These are phyloP conservation scores for Tauraco erythrolophus DNA, from an alignment of 2,113 vertebrate genomes.

Conservation along the genomic window DNA sequence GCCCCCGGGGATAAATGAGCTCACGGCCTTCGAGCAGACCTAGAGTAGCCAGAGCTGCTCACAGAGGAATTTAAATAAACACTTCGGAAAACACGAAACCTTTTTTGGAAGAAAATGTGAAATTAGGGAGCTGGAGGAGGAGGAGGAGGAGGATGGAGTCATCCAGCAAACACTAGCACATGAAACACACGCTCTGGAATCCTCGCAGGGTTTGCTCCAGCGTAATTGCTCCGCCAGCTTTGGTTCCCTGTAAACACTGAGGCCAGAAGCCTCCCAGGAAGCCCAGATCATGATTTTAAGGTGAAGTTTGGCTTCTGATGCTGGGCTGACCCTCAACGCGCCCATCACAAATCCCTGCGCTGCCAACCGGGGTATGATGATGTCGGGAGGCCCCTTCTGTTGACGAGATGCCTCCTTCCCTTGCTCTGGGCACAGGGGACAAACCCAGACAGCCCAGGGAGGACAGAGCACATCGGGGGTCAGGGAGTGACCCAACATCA, in stretches of 20 bases:
- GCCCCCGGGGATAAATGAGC: constrained; percentile 39
- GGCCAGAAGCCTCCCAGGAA: neutral
- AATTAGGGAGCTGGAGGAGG: constrained; percentile 15
- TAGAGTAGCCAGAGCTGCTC: constrained; percentile 26
- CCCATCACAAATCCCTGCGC: neutral
- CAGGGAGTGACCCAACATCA: neutral
- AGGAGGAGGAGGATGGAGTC: constrained; percentile 17
- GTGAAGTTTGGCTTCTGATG: neutral
- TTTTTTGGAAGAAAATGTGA: constrained; percentile 67
- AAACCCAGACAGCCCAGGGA: neutral
- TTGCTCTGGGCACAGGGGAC: neutral
- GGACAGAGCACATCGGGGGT: neutral
- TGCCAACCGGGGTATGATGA: neutral
- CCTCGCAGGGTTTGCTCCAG: neutral
- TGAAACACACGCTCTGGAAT: constrained; percentile 46
- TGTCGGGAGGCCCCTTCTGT: neutral
- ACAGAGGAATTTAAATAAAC: constrained; percentile 29
- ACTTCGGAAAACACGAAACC: constrained; percentile 45
- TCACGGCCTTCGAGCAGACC: constrained; percentile 5
- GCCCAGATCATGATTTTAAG: neutral
- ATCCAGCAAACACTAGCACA: constrained; percentile 47
- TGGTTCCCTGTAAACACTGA: neutral
- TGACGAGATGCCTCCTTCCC: neutral
- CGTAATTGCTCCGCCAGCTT: neutral
- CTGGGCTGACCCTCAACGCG: accelerated